Base-by-base conservation (phyloP, 2,888 invertebrate species). In the Fissipunctia ypsillon region DNA sequence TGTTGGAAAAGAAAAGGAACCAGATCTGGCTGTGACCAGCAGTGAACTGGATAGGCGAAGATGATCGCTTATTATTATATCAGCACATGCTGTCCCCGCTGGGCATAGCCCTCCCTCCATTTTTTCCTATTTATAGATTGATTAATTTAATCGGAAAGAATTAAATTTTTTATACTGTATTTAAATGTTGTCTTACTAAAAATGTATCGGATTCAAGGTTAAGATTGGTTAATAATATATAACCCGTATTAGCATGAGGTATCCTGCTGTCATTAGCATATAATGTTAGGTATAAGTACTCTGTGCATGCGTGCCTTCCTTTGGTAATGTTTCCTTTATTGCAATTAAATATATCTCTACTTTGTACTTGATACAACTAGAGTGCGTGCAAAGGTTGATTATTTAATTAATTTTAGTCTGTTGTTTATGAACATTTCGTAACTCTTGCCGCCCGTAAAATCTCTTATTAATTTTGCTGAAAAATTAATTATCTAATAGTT, bases 1-100 rank as follows among this genome's bases (percentile, higher is more conserved):
- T 12, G 12, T 7, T 31, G 16, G 14, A 38, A 0, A 4, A 12
- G n/a, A n/a, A n/a, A n/a, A n/a, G n/a, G 28, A 16, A 52, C 35
- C 28, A 38, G 60, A 10, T 19, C 6, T 45, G 3, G 19, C 22
- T 4, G 16, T 60, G 16, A 9, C 22, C 25, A 22, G 31, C 16
- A 12, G 59, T 35, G 12, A 14, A 45, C 28, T 59, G 25, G 16
- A 25, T 59, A 70, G 7, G 45, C 0, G 48, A 0, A 57, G 72
- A 14, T 31, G 28, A 38, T 48, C n/a, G 45, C 28, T 38, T 35
- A 14, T n/a, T 70, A 54, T 69, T 70, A 69, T 28, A 70, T 22
- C 43, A 22, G 12, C 12, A 50, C 28, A 38, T 22, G 16, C 19
- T 38, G 9, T 28, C 54, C 25, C 25, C 41, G 43, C 16, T 25